Conservation (phyloP, 2,888 invertebrate genomes). For the Stenotaenia linearis region DNA sequence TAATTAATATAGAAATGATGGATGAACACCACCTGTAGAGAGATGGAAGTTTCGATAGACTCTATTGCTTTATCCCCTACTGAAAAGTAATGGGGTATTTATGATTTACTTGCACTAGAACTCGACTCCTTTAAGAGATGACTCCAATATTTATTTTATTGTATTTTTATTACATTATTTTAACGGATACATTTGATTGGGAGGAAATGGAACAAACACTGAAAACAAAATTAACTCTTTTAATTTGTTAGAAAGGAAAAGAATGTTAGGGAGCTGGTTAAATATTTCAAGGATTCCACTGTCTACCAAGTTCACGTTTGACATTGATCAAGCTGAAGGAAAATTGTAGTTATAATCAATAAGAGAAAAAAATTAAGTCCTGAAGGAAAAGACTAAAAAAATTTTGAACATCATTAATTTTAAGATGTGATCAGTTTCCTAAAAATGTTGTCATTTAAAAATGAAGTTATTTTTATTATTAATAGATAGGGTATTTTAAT, state of each 20-base stretch:
- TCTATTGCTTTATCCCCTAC: background rate
- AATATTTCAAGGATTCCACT: too few relatives aligned
- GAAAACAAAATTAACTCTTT: too few relatives aligned
- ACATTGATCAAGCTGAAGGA: background rate
- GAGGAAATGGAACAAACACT: too few relatives aligned
- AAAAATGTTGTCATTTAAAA: background rate
- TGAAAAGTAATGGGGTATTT: constrained; percentile 17
- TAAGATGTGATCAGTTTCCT: background rate
- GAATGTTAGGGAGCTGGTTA: too few relatives aligned
- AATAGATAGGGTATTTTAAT: background rate
- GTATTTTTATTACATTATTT: too few relatives aligned
- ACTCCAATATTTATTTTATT: too few relatives aligned
- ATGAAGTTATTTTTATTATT: background rate
- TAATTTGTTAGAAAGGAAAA: too few relatives aligned
- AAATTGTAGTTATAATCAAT: background rate
- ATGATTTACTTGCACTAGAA: background rate
- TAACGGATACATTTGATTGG: too few relatives aligned
- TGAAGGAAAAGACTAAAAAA: background rate
- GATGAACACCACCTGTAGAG: constrained; percentile 20
- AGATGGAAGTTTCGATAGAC: background rate
- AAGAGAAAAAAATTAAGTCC: background rate
- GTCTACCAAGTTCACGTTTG: background rate
- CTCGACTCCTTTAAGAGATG: too few relatives aligned
- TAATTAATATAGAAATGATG: constrained; percentile 13
- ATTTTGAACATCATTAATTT: background rate